Evolutionary conservation across 2,797 vertebrate genomes (phyloP).

Genomic region (Melanotaenia trifasciata): DNA sequence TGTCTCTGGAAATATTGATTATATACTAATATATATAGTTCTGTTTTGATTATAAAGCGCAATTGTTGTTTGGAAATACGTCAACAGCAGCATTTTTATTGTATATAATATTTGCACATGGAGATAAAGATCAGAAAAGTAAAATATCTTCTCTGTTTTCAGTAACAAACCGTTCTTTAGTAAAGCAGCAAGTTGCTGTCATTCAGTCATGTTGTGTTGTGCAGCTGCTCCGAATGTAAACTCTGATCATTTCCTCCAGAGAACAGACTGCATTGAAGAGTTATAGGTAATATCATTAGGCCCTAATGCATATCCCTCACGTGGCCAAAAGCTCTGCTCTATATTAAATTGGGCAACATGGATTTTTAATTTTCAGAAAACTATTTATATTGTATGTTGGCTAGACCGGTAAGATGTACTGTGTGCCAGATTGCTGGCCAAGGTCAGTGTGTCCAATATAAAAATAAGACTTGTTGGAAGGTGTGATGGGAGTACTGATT

Average conservation of each 20-base stretch:
- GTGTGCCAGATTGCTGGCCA: constrained; percentile 59
- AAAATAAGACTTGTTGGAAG: constrained; percentile 31
- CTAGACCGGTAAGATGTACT: constrained; percentile 51
- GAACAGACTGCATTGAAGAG: constrained; percentile 27
- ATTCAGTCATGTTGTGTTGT: constrained; percentile 8
- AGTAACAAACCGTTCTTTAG: background rate
- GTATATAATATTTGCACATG: background rate
- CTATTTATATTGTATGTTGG: constrained; percentile 73
- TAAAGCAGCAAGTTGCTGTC: constrained; percentile 2
- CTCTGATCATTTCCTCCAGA: constrained; percentile 29
- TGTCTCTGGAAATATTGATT: constrained; percentile 1
- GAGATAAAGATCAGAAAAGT: background rate
- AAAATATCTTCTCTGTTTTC: background rate
- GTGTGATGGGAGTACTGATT: constrained; percentile 62
- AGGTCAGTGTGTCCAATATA: constrained; percentile 62
- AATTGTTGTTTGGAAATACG: constrained; percentile 1
- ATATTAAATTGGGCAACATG: constrained; percentile 71
- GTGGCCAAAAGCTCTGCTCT: constrained; percentile 51
- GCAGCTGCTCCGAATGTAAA: constrained; percentile 6
- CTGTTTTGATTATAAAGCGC: background rate
- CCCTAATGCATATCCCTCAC: constrained; percentile 67
- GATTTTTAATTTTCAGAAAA: constrained; percentile 80
- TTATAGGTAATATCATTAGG: constrained; percentile 71
- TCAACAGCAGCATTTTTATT: background rate
- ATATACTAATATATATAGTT: background rate